A percentile compares a stretch with the other conserved stretches of the same genome.
Evolutionary conservation across 2,113 vertebrate species (phyloP).

Genomic region (Acinonyx jubatus): DNA sequence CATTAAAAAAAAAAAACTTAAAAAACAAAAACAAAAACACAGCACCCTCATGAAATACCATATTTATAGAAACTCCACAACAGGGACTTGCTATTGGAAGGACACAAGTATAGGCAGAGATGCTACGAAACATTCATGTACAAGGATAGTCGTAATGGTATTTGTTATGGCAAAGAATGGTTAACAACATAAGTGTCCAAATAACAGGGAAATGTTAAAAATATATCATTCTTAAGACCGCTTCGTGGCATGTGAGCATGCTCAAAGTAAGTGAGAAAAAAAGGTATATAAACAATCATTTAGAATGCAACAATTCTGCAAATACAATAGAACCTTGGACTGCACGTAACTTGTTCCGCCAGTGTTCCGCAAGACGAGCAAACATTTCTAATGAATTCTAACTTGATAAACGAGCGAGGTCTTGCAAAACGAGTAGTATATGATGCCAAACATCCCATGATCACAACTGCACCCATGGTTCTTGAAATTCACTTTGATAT

Average conservation of each 20-base stretch:
- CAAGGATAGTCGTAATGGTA: background rate
- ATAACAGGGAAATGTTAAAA: background rate
- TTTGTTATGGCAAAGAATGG: slow-evolving; percentile 4
- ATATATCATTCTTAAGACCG: background rate
- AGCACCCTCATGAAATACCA: no score
- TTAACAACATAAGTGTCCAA: background rate
- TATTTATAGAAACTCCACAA: background rate
- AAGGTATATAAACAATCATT: background rate
- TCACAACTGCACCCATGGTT: no score
- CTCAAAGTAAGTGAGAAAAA: background rate
- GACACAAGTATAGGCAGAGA: background rate
- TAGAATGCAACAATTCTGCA: background rate
- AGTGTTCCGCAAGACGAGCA: no score
- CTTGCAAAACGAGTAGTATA: no score
- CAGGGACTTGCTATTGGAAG: background rate
- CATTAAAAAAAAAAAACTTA: no score
- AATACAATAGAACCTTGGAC: background rate
- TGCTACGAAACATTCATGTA: background rate
- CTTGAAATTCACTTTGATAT: no score
- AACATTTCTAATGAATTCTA: no score
- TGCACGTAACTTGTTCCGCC: no score
- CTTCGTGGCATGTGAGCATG: background rate
- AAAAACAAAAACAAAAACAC: no score
- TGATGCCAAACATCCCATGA: no score
- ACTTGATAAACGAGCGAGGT: no score